phyloP scores from a whole-genome alignment of 2,113 vertebrate species.

The Protobothrops mucrosquamatus region DNA sequence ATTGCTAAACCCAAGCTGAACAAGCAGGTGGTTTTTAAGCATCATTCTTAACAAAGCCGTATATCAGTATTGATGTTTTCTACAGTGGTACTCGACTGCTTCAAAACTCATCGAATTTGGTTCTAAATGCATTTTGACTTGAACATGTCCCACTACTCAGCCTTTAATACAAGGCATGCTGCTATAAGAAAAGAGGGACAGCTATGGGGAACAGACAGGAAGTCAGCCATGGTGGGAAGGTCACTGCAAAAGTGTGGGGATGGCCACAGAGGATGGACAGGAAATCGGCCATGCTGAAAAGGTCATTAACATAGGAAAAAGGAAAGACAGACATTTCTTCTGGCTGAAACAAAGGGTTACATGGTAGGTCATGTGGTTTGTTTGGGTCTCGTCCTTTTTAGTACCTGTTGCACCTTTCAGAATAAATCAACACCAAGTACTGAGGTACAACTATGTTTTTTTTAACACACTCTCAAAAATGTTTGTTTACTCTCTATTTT shows the following conservation, averaged over 20 bases:
- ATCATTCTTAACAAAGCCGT: neutral
- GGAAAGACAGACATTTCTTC: neutral
- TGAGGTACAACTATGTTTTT: neutral
- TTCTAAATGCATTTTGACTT: neutral
- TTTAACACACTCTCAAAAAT: neutral
- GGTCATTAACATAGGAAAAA: neutral
- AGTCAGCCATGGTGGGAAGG: neutral
- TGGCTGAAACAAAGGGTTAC: neutral
- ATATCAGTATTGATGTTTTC: neutral
- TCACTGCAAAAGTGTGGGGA: neutral
- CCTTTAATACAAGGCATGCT: neutral
- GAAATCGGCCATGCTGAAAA: neutral
- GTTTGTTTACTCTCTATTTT: slow-evolving; percentile 38
- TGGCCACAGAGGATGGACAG: neutral
- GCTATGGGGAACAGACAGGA: neutral
- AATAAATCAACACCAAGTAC: neutral
- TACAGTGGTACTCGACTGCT: neutral
- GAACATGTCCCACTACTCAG: neutral
- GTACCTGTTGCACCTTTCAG: neutral
- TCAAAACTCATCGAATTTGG: neutral
- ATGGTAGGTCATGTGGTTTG: neutral
- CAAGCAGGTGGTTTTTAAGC: neutral
- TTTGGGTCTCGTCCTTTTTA: neutral
- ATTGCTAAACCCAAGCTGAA: neutral
- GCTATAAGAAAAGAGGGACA: neutral